These are phyloP conservation scores for Tringa solitaria DNA, from an alignment of 2,113 vertebrate species.

Conservation along the genomic window DNA sequence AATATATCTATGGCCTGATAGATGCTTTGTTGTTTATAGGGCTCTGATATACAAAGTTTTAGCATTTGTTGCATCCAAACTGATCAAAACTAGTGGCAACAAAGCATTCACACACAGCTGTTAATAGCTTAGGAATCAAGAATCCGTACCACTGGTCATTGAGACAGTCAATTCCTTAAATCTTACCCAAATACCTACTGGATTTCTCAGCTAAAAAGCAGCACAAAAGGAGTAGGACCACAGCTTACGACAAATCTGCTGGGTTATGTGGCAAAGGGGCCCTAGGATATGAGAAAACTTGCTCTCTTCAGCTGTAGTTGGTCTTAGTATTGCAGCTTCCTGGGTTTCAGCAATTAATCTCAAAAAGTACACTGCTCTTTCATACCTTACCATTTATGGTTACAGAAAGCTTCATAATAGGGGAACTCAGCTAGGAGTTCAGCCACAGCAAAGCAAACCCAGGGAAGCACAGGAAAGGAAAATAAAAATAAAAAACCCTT, in stretches of 20 bases:
- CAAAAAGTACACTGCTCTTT: constrained; percentile 25
- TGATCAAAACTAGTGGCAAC: neutral
- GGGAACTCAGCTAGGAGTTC: constrained; percentile 15
- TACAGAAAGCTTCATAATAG: constrained; percentile 54
- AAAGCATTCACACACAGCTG: neutral
- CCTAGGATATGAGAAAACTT: neutral
- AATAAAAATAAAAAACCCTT: neutral
- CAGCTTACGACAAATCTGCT: neutral
- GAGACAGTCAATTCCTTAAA: neutral
- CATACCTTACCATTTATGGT: constrained; percentile 83
- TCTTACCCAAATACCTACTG: neutral
- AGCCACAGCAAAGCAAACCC: constrained; percentile 12
- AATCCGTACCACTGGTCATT: neutral
- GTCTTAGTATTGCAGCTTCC: neutral
- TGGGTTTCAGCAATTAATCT: constrained; percentile 52
- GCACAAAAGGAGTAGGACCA: neutral
- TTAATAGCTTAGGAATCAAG: neutral
- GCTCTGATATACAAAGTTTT: neutral
- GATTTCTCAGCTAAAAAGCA: neutral
- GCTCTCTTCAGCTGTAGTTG: neutral
- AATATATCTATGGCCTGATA: neutral
- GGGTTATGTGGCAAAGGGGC: neutral
- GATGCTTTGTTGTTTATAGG: neutral
- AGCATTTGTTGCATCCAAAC: neutral
- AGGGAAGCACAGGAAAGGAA: neutral